phyloP scores from a whole-genome alignment of 2,888 invertebrate genomes.

The Perithous albicinctus region DNA sequence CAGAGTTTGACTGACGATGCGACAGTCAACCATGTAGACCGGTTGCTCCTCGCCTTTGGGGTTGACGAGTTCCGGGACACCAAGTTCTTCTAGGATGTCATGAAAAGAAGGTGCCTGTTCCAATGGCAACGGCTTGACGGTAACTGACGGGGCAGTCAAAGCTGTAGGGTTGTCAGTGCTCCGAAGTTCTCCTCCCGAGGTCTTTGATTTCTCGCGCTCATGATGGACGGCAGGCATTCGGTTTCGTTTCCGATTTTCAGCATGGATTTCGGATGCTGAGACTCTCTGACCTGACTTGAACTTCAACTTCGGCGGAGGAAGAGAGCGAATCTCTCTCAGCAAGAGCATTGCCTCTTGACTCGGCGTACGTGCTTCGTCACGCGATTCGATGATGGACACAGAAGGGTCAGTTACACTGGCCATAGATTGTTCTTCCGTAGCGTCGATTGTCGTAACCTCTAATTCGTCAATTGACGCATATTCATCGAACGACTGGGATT shows the following conservation, averaged over 20 bases:
- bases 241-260: not conserved
- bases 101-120: not conserved
- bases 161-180: conserved; percentile 3
- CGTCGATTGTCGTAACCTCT: no score
- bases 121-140: not conserved
- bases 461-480: no score
- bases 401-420: no score
- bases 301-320: no score
- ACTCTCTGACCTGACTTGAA: no score
- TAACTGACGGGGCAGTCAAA: conserved; percentile 1
- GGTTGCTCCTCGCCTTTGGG: not conserved
- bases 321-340: no score
- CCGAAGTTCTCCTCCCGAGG: not conserved
- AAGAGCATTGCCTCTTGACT: no score
- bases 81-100: not conserved
- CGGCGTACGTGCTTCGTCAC: no score
- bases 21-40: conserved; percentile 33
- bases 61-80: not conserved
- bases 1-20: conserved; percentile 13
- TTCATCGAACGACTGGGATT: no score
- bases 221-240: not conserved
- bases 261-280: no score
- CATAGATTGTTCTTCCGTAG: no score
- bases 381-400: no score
- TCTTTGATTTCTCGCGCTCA: not conserved